phyloP scores from a whole-genome alignment of 1,140 invertebrate species.

The Brachionus paranguensis region DNA sequence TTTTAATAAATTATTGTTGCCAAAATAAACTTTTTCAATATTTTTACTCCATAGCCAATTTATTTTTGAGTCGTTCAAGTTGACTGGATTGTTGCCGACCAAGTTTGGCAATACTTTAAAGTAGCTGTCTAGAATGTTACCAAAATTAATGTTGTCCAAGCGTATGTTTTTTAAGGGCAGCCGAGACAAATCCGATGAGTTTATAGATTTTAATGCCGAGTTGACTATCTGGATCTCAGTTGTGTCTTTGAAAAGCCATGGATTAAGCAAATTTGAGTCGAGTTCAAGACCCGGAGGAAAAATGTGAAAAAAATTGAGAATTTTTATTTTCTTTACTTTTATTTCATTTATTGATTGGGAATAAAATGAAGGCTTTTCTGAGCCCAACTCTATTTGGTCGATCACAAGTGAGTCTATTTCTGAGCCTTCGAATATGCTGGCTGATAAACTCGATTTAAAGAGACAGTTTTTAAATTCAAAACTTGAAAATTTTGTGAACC shows the following conservation, averaged over 20 bases:
- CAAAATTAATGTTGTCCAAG: slow-evolving; percentile 10
- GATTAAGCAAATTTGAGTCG: not conserved
- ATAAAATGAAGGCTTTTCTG: not conserved
- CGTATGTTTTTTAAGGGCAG: not conserved
- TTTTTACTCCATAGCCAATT: slow-evolving; percentile 8
- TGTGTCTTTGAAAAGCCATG: not conserved
- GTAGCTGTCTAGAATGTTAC: not conserved
- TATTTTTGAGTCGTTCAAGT: not conserved
- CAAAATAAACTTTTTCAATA: slow-evolving; percentile 22
- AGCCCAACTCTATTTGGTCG: not conserved
- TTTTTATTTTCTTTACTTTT: not conserved
- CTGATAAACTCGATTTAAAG: not conserved
- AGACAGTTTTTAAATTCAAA: slow-evolving; percentile 5
- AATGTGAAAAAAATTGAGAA: not conserved
- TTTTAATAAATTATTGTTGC: slow-evolving; percentile 1
- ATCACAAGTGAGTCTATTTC: not conserved
- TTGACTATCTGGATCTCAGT: not conserved
- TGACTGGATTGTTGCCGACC: not conserved
- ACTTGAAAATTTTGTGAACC: not conserved
- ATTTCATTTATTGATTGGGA: not conserved
- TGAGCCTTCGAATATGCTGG: not conserved
- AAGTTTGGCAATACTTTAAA: not conserved
- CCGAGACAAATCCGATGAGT: not conserved
- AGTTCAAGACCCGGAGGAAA: not conserved
- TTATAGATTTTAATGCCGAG: not conserved